Conservation (phyloP, 2,113 vertebrate genomes). For the Pollimyrus isidori region DNA sequence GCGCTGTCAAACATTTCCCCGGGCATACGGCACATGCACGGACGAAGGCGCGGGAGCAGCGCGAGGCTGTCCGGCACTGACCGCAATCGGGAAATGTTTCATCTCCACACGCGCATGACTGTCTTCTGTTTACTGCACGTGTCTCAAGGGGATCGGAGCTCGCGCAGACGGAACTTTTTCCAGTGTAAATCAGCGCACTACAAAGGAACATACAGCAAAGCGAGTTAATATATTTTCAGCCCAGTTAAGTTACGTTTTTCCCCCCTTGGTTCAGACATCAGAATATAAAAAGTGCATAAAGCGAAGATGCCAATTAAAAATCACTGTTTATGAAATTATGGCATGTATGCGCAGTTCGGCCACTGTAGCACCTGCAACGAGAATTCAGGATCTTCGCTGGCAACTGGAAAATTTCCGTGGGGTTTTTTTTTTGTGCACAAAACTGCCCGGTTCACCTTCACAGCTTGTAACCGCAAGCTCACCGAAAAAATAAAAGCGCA, state of each 20-base stretch:
- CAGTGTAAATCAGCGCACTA: not conserved
- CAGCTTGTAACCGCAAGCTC: conserved; percentile 20
- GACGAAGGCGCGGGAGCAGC: not conserved
- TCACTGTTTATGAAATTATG: not conserved
- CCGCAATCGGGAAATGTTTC: not conserved
- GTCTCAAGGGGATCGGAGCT: not conserved
- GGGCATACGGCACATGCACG: not conserved
- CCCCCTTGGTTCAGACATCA: not conserved
- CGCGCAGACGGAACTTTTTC: not conserved
- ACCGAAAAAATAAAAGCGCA: not conserved
- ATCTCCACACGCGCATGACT: not conserved
- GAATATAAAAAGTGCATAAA: not conserved
- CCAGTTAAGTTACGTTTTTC: not conserved
- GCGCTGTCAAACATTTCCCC: not conserved
- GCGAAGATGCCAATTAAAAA: not conserved
- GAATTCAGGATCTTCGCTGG: not conserved
- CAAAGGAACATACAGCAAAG: not conserved
- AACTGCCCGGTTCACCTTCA: conserved; percentile 14
- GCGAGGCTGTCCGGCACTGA: not conserved
- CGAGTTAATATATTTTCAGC: not conserved
- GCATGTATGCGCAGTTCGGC: not conserved
- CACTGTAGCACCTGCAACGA: not conserved
- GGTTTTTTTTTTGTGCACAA: not conserved
- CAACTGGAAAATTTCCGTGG: not conserved
- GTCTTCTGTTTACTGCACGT: not conserved